Conservation (phyloP, 2,113 vertebrate genomes). For the Neotragus moschatus region DNA sequence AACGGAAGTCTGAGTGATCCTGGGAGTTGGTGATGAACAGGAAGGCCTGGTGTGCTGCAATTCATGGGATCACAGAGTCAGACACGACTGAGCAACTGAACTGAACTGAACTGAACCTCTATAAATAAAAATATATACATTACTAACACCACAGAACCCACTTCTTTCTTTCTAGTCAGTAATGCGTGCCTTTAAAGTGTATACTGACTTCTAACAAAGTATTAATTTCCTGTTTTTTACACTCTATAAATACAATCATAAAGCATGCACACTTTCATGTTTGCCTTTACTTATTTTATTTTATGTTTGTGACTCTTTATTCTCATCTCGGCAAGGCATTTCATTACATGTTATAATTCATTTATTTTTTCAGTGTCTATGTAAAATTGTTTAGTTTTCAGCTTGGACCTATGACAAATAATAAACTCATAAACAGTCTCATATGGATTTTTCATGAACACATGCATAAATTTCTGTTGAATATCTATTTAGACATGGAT, state of each 20-base stretch:
- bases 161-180: not conserved
- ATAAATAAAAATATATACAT: not conserved
- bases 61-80: no score
- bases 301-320: not conserved
- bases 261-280: not conserved
- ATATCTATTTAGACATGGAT: not conserved
- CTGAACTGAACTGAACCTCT: not conserved
- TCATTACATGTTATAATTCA: not conserved
- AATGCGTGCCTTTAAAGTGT: not conserved
- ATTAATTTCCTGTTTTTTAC: not conserved
- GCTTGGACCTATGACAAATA: not conserved
- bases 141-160: not conserved
- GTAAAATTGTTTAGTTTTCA: not conserved
- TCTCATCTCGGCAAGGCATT: not conserved
- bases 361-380: not conserved
- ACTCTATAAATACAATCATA: not conserved
- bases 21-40: no score
- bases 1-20: no score
- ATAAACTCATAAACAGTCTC: not conserved
- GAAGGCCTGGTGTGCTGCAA: no score
- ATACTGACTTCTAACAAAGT: not conserved
- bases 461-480: not conserved
- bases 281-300: not conserved
- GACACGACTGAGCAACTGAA: no score
- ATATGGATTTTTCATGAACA: not conserved